Conservation (phyloP, 2,797 vertebrate genomes). For the Hemitrygon akajei region DNA sequence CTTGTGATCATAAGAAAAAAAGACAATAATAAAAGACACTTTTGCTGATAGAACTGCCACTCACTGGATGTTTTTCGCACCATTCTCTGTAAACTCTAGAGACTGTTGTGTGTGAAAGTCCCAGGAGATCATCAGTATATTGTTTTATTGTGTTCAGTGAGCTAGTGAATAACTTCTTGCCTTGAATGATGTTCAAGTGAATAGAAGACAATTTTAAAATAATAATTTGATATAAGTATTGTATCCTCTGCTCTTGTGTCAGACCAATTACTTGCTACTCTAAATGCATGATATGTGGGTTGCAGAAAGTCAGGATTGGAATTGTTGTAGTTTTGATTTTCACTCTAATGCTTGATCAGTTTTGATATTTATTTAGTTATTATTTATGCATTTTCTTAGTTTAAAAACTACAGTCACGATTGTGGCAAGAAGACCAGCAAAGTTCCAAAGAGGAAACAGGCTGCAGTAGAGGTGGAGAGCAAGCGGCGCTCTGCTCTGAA, state of each 20-base stretch:
- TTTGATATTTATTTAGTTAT: background rate
- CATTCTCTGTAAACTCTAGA: no score
- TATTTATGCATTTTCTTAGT: slow-evolving; percentile 52
- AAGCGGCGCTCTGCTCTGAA: slow-evolving; percentile 77
- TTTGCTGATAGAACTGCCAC: no score
- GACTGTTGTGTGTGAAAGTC: no score
- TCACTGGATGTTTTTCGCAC: no score
- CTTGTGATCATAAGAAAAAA: no score
- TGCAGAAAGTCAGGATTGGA: background rate
- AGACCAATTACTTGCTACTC: background rate
- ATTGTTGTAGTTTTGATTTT: background rate
- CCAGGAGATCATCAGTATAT: background rate
- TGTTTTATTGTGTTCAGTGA: background rate
- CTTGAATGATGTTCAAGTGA: background rate
- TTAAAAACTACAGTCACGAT: slow-evolving; percentile 81
- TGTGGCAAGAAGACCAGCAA: slow-evolving; percentile 69
- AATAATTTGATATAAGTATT: background rate
- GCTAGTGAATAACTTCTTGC: background rate
- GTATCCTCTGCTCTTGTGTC: background rate
- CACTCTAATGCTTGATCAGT: background rate
- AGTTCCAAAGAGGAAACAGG: slow-evolving; percentile 68
- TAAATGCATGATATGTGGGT: background rate
- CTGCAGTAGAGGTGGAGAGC: slow-evolving; percentile 57
- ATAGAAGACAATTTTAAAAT: background rate
- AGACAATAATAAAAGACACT: no score